Evolutionary conservation across 2,888 invertebrate species (phyloP), one percentile per base, ranked within the genome.

Genomic region (Tholera decimalis): DNA sequence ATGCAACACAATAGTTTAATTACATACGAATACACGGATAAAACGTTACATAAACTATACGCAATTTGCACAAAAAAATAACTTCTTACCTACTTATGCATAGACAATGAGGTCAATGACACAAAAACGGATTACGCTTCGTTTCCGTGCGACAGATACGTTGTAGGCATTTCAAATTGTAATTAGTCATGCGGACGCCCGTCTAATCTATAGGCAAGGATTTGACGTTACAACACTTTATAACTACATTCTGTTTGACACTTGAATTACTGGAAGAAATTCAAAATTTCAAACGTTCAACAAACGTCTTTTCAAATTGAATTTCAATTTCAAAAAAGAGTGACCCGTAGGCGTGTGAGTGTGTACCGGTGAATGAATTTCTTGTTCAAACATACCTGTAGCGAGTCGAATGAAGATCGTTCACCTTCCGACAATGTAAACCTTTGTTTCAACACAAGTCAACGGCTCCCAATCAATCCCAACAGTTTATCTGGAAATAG

Each of bases 401-500:
- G 90, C 87, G 85, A 88, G 88, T 90, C 88, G 88, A 88, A 89
- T 87, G 89, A 88, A 90, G 93, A 91, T 85, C 93, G 92, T 93
- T 94, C 93, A 93, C 93, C 94, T 94, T 91, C 89, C 84, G 87
- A 92, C 91, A 91, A 91, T 89, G 92, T 89, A 91, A 90, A 91
- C 91, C 93, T 94, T 94, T 93, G 94, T 94, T 93, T 92, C 89
- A 89, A 91, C 88, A 89, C 89, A 90, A 94, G 91, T 90, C 92
- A 92, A 92, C 91, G 92, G 89, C 92, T 91, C 90, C 91, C 88
- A 92, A 92, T 92, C 93, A 93, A 93, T 92, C 90, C 90, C 91
- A 91, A 91, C 90, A 90, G 91, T 92, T 92, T 91, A 94, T 95
- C 95, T 94, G 94, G 89, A 95, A 95, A 95, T 93, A 95, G 93